phyloP scores from a whole-genome alignment of 2,113 vertebrate species.

The Nothoprocta pentlandii region DNA sequence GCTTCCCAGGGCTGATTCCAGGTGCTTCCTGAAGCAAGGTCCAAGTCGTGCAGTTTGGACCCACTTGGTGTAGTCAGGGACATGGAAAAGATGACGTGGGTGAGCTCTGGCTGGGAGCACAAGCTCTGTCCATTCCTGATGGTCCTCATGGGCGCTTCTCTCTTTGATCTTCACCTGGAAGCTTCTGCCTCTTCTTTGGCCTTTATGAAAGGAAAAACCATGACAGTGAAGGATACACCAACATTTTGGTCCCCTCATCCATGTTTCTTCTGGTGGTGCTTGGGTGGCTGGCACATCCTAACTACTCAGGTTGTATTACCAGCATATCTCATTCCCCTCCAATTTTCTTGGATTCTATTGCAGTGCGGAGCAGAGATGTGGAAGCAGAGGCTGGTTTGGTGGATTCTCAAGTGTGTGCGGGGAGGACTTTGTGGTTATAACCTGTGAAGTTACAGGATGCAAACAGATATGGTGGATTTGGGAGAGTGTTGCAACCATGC shows the following conservation, averaged over 20 bases:
- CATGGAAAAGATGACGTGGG: not conserved
- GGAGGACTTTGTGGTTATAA: not conserved
- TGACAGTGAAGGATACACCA: not conserved
- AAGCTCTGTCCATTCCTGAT: not conserved
- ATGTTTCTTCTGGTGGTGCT: not conserved
- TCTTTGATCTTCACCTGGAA: not conserved
- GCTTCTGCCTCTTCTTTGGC: not conserved
- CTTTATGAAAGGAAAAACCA: not conserved
- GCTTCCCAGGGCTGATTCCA: not conserved
- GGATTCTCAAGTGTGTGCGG: not conserved
- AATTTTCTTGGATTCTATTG: accelerated
- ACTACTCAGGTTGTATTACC: not conserved
- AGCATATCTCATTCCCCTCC: not conserved
- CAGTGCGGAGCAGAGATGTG: not conserved
- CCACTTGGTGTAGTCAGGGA: not conserved
- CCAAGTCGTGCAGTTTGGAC: not conserved
- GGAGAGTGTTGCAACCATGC: not conserved
- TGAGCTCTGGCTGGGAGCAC: no score
- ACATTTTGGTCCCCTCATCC: not conserved
- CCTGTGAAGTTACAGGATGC: not conserved
- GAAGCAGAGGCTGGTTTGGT: not conserved
- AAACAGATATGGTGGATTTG: not conserved
- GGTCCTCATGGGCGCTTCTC: not conserved
- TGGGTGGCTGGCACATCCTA: not conserved
- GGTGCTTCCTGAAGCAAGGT: not conserved